These are phyloP conservation scores for Podargus strigoides DNA, from an alignment of 2,797 vertebrate species.

Conservation along the genomic window DNA sequence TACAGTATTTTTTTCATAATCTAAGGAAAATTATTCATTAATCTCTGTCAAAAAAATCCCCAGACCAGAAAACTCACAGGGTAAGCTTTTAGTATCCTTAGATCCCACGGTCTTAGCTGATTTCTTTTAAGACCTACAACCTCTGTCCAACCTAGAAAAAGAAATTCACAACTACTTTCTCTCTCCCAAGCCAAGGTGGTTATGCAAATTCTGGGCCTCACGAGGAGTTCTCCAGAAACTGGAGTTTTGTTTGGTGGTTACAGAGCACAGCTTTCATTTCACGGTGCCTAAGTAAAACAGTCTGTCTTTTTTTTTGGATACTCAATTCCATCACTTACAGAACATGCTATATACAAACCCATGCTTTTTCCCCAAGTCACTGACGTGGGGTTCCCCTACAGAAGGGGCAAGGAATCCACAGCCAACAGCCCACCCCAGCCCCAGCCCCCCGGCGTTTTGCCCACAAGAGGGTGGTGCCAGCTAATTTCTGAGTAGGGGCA, in stretches of 20 bases:
- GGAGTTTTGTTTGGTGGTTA: not conserved
- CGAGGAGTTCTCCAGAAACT: not conserved
- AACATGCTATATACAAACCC: fast-evolving
- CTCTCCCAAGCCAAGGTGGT: not conserved
- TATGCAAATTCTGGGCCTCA: not conserved
- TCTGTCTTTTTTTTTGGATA: no score
- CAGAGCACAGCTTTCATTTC: not conserved
- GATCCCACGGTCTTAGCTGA: not conserved
- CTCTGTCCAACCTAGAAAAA: not conserved
- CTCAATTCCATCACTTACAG: fast-evolving
- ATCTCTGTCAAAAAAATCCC: not conserved
- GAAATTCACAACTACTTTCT: not conserved
- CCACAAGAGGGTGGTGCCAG: not conserved
- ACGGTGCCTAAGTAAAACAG: not conserved
- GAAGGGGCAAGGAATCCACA: not conserved
- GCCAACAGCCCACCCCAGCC: fast-evolving
- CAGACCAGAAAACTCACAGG: not conserved
- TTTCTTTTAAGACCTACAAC: not conserved
- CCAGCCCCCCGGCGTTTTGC: no score
- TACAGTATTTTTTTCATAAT: not conserved
- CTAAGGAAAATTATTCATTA: not conserved
- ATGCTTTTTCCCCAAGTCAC: fast-evolving
- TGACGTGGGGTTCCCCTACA: fast-evolving
- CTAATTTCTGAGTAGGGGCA: not conserved
- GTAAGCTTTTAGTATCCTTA: not conserved